Evolutionary conservation across 2,113 vertebrate genomes (phyloP), one percentile per base, ranked within the genome.

Genomic region (Alces alces): DNA sequence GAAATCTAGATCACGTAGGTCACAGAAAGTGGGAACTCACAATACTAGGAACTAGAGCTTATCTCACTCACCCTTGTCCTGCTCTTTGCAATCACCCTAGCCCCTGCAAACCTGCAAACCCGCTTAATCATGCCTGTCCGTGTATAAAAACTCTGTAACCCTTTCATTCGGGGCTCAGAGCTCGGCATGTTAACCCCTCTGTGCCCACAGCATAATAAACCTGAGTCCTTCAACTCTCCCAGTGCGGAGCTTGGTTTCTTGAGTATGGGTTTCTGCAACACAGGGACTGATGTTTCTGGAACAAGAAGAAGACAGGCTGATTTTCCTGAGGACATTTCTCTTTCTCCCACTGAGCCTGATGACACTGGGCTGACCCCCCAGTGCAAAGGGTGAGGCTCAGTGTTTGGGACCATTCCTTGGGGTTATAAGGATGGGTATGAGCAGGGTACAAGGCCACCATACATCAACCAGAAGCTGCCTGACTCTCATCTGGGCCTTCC

Each of bases 171-270:
- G 66, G n/a, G 64, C 19, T 23, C 64, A 70, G 64, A 70, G n/a
- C 33, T 36, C 36, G 64, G 17, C 10, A 15, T 66, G 33, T 66
- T 11, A 70, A 36, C n/a, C 36, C n/a, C 9, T 36, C 10, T 39
- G 66, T 9, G 66, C 66, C n/a, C 2, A 2, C n/a, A 0, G n/a
- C 2, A 0, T 39, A 39, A 70, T 39, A 39, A 70, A 70, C 5
- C 19, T 70, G 66, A 70, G n/a, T 70, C 6, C 66, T 39, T 21
- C 66, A 39, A 0, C n/a, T 6, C 10, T 70, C 66, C 19, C n/a
- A 70, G 66, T 70, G n/a, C 23, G 10, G n/a, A 3, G 66, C 66
- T 39, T 70, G n/a, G 10, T 23, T 70, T 70, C 66, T 70, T 2
- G 0, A 39, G n/a, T 36, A 39, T 0, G 0, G 10, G n/a, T 39